These are phyloP conservation scores for Lagenorhynchus albirostris DNA, from an alignment of 2,113 vertebrate species.

Conservation along the genomic window DNA sequence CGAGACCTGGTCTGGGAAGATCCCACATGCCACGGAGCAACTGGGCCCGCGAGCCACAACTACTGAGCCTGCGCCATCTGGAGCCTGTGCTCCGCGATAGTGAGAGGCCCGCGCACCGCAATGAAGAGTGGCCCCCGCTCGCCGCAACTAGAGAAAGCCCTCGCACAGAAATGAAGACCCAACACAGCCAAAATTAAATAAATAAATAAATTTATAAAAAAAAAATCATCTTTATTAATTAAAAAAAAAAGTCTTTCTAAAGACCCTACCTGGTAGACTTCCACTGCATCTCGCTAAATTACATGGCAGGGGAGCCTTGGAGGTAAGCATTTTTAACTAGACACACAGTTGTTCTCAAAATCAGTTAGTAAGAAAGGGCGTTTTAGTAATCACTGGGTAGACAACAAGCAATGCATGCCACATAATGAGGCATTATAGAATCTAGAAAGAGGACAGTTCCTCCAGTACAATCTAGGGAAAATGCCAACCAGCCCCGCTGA, in stretches of 20 bases:
- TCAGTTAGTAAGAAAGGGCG: background rate
- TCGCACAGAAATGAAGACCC: too few relatives aligned
- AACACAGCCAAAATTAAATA: too few relatives aligned
- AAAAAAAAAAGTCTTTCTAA: background rate
- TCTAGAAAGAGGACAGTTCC: background rate
- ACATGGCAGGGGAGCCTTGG: background rate
- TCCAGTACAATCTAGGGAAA: background rate
- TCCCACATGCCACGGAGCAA: too few relatives aligned
- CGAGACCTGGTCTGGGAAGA: too few relatives aligned
- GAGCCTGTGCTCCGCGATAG: too few relatives aligned
- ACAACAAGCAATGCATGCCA: background rate
- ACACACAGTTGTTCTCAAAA: background rate
- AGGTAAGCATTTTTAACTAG: background rate
- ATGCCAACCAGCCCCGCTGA: background rate
- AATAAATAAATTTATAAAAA: too few relatives aligned
- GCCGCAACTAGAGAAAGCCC: too few relatives aligned
- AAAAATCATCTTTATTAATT: background rate
- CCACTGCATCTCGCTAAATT: background rate
- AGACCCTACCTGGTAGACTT: background rate
- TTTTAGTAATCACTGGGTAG: background rate
- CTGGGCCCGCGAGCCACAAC: too few relatives aligned
- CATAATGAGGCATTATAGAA: background rate
- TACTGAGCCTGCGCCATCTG: too few relatives aligned
- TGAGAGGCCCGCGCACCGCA: too few relatives aligned
- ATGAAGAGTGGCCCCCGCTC: too few relatives aligned